Percentiles rank a stretch among this genome's conserved stretches.
Conservation (phyloP, 2,797 vertebrate genomes). For the Phoeniculus purpureus region DNA sequence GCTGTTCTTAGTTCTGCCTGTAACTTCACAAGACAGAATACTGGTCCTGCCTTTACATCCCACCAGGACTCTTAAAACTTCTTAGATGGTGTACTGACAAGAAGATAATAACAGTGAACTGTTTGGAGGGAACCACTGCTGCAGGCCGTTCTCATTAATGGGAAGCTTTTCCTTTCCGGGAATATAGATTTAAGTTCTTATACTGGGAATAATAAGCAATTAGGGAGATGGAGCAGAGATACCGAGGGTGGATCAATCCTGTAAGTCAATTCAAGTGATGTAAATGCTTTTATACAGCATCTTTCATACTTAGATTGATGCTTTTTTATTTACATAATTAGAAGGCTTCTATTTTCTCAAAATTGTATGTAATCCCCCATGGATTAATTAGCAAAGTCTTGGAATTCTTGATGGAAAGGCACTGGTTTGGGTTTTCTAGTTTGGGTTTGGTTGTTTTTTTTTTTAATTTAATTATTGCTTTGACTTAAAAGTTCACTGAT, state of each 20-base stretch:
- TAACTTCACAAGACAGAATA: not conserved
- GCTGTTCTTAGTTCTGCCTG: not conserved
- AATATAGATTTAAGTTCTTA: constrained; percentile 19
- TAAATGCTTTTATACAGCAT: not conserved
- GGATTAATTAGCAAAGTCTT: not conserved
- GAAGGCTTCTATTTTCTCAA: not conserved
- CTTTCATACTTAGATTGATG: not conserved
- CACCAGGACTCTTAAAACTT: constrained; percentile 37
- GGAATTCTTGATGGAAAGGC: not conserved
- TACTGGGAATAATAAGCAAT: constrained; percentile 29
- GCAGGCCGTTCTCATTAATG: constrained; percentile 36
- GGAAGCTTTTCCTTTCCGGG: constrained; percentile 15
- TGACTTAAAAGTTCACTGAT: not conserved
- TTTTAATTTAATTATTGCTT: too few relatives aligned
- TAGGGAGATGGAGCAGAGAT: not conserved
- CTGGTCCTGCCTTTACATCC: constrained; percentile 7
- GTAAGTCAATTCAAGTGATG: not conserved
- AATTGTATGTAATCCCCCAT: not conserved
- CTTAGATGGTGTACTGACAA: constrained; percentile 70
- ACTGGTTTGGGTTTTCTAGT: not conserved
- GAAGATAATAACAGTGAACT: constrained; percentile 12
- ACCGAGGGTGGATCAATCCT: not conserved
- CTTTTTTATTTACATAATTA: not conserved
- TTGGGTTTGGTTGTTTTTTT: not conserved
- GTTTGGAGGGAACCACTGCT: constrained; percentile 2